A percentile compares a stretch with the other conserved stretches of the same genome.
Evolutionary conservation across 2,797 vertebrate species (phyloP).

Genomic region (Chelonia mydas): DNA sequence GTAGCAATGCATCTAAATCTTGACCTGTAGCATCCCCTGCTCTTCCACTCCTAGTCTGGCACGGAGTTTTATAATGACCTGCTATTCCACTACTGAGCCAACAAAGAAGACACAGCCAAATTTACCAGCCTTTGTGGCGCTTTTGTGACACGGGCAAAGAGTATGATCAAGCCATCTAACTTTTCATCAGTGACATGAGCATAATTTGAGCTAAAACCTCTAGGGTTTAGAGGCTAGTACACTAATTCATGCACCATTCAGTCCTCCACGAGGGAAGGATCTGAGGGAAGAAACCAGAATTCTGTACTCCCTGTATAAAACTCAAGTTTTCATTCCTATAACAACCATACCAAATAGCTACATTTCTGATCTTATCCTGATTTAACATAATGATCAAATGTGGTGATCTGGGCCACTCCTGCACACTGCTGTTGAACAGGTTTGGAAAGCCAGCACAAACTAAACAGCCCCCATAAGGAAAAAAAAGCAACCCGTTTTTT

Average conservation of each 20-base stretch:
- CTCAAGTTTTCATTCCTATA: background rate
- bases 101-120: rapidly evolving
- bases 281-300: background rate
- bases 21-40: background rate
- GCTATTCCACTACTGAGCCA: background rate
- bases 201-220: background rate
- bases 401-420: background rate
- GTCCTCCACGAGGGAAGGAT: conserved; percentile 10
- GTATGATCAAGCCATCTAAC: background rate
- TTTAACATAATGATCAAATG: conserved; percentile 29
- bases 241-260: background rate
- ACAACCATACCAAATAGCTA: conserved; percentile 37
- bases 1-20: background rate
- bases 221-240: background rate
- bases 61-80: rapidly evolving
- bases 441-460: background rate
- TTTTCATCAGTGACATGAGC: background rate
- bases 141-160: rapidly evolving
- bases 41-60: background rate
- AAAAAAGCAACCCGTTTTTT: background rate
- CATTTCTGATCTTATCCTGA: background rate
- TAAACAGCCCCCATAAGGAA: background rate
- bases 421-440: background rate
- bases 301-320: background rate
- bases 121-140: background rate